phyloP scores from a whole-genome alignment of 2,888 invertebrate genomes.

The Linhomoeus sp. region DNA sequence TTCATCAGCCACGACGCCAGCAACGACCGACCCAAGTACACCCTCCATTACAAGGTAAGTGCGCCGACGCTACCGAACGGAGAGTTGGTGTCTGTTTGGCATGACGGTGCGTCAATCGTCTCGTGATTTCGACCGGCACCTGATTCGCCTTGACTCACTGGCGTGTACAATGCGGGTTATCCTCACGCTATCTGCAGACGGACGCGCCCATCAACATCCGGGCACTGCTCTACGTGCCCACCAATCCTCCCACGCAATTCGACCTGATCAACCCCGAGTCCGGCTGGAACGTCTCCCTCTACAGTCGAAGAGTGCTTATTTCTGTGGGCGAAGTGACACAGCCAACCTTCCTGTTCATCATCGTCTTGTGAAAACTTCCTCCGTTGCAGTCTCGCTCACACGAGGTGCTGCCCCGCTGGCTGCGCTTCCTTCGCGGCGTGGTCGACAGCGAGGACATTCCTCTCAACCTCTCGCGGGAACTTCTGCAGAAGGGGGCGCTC shows the following conservation, averaged over 20 bases:
- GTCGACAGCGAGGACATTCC: constrained; percentile 98
- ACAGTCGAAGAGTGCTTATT: constrained; percentile 58
- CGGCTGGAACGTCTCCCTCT: constrained; percentile 64
- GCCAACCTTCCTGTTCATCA: too few relatives aligned
- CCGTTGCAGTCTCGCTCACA: constrained; percentile 60
- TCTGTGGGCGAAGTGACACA: constrained; percentile 43
- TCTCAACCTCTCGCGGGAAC: constrained; percentile 77
- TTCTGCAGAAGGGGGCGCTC: constrained; percentile 75
- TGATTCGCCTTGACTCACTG: too few relatives aligned
- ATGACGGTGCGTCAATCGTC: too few relatives aligned
- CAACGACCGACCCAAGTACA: constrained; percentile 49
- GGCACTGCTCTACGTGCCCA: constrained; percentile 75
- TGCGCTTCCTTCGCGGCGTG: constrained; percentile 82
- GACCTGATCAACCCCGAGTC: constrained; percentile 53
- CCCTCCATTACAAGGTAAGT: constrained; percentile 55
- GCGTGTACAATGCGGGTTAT: too few relatives aligned
- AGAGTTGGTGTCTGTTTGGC: too few relatives aligned
- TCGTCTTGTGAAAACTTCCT: too few relatives aligned
- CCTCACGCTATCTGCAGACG: constrained; percentile 33
- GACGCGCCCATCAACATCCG: constrained; percentile 77
- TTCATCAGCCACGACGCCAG: constrained; percentile 43
- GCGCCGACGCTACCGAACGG: background rate
- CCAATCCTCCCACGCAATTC: constrained; percentile 69
- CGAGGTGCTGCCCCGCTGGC: constrained; percentile 75
- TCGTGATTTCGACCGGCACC: too few relatives aligned